These are phyloP conservation scores for Euzetes globulus DNA, from an alignment of 2,888 invertebrate species.

Conservation along the genomic window DNA sequence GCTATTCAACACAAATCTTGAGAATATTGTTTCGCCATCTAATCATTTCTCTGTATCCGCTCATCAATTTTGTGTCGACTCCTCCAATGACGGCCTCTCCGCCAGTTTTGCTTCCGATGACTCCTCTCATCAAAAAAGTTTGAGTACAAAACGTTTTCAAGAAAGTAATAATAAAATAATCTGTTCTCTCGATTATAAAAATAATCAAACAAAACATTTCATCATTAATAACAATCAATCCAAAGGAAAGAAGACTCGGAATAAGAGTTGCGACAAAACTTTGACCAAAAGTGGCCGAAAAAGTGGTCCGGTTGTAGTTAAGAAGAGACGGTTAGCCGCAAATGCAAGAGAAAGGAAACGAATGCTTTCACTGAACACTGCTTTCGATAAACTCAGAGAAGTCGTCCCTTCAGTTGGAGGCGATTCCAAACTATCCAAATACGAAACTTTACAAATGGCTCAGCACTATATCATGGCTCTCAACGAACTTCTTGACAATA, in stretches of 20 bases:
- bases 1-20: not conserved
- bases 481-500: too few relatives aligned
- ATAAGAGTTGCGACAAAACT: too few relatives aligned
- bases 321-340: constrained; percentile 56
- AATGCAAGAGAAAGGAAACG: constrained; percentile 83
- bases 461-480: constrained; percentile 88
- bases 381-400: constrained; percentile 80
- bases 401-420: constrained; percentile 86
- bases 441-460: constrained; percentile 94
- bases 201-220: not conserved
- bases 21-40: not conserved
- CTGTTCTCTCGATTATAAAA: not conserved
- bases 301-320: too few relatives aligned
- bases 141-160: not conserved
- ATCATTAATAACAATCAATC: not conserved
- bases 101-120: not conserved
- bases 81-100: not conserved
- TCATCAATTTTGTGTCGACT: not conserved
- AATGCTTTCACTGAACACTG: constrained; percentile 90
- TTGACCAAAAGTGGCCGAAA: too few relatives aligned
- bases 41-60: constrained; percentile 11
- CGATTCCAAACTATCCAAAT: constrained; percentile 85
- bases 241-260: not conserved
- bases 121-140: not conserved
- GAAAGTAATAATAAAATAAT: not conserved